phyloP scores from a whole-genome alignment of 2,113 vertebrate genomes.

The Abramis brama region DNA sequence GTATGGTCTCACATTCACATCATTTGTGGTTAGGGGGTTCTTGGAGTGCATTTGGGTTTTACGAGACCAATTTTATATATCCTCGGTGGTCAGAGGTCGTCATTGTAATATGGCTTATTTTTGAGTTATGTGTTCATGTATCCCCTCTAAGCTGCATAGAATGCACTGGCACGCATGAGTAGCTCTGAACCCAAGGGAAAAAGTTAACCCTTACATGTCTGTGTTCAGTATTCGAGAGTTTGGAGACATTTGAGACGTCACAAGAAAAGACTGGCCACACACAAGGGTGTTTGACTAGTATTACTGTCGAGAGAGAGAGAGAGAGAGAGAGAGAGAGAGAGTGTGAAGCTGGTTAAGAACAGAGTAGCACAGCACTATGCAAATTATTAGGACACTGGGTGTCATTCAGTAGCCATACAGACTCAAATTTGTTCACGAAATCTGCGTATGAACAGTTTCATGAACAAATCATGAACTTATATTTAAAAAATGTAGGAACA shows the following conservation, averaged over 20 bases:
- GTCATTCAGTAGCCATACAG: neutral
- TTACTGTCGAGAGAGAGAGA: neutral
- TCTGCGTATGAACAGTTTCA: neutral
- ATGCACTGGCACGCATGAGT: neutral
- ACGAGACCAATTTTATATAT: neutral
- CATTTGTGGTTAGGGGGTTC: slow-evolving; percentile 17
- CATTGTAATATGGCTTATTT: slow-evolving; percentile 24
- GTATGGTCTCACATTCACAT: slow-evolving; percentile 28
- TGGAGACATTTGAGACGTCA: slow-evolving; percentile 7
- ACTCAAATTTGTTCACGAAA: neutral
- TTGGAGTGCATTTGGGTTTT: neutral
- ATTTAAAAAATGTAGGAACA: neutral
- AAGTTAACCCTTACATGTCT: neutral
- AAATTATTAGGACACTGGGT: neutral
- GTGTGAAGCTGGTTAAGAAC: neutral
- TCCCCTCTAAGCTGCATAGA: neutral
- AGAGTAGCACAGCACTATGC: neutral
- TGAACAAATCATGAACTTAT: neutral
- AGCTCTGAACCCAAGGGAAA: neutral
- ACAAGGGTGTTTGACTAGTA: neutral
- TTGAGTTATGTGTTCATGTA: neutral
- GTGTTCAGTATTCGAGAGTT: neutral
- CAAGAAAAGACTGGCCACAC: neutral
- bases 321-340: no score
- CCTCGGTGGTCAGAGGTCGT: neutral